phyloP scores from a whole-genome alignment of 2,888 invertebrate species.

The Doris montereyensis region DNA sequence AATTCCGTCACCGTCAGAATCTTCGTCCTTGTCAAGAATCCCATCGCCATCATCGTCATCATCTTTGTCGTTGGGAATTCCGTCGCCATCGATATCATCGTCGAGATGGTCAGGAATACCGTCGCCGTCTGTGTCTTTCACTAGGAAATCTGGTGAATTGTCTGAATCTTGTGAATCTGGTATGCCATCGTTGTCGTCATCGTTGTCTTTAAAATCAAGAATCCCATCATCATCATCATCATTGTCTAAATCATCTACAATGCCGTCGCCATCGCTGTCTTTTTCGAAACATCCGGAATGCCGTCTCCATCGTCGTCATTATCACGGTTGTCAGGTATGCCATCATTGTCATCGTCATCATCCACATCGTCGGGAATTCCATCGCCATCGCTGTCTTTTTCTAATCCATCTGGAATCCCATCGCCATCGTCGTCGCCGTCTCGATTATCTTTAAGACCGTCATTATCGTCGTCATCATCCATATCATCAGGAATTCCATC shows the following conservation, averaged over 20 bases:
- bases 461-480: constrained; percentile 62
- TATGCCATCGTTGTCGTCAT: constrained; percentile 66
- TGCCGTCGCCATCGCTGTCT: constrained; percentile 54
- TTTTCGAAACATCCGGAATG: constrained; percentile 55
- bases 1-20: constrained; percentile 50
- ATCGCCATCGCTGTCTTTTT: constrained; percentile 60
- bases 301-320: constrained; percentile 56
- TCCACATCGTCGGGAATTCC: constrained; percentile 65
- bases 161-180: constrained; percentile 55
- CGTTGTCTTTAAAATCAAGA: constrained; percentile 53
- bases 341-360: constrained; percentile 61
- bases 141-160: constrained; percentile 43
- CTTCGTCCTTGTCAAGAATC: constrained; percentile 53
- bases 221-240: constrained; percentile 56
- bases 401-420: constrained; percentile 55
- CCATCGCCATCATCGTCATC: constrained; percentile 62
- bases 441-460: constrained; percentile 60
- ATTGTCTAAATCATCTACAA: constrained; percentile 49
- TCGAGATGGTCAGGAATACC: constrained; percentile 63
- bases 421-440: constrained; percentile 60
- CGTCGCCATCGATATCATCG: constrained; percentile 62
- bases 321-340: constrained; percentile 55
- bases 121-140: constrained; percentile 59
- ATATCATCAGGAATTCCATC: constrained; percentile 63
- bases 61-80: constrained; percentile 62